These are phyloP conservation scores for Typhlichthys eigenmanni DNA, from an alignment of 2,797 vertebrate genomes.

Conservation along the genomic window DNA sequence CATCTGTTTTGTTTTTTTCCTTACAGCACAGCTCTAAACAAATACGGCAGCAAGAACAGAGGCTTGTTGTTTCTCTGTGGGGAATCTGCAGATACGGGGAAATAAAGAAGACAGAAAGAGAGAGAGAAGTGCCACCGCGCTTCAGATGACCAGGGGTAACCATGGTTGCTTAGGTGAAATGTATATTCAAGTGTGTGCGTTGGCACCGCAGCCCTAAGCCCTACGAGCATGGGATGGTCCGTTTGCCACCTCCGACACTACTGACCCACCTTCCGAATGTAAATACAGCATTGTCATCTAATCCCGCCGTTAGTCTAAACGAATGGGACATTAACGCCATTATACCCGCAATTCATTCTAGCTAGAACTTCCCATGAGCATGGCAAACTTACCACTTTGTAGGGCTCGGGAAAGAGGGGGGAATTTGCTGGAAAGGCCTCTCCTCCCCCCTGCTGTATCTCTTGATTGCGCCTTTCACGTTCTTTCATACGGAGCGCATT, in stretches of 20 bases:
- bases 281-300: too few relatives aligned
- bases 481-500: conserved; percentile 99
- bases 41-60: background rate
- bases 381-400: conserved; percentile 96
- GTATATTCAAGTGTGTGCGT: too few relatives aligned
- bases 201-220: too few relatives aligned
- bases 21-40: background rate
- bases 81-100: conserved; percentile 1
- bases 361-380: conserved; percentile 30
- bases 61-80: background rate
- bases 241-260: too few relatives aligned
- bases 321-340: too few relatives aligned
- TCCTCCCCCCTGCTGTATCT: conserved; percentile 99
- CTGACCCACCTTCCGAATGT: too few relatives aligned
- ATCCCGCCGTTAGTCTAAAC: too few relatives aligned
- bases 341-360: background rate
- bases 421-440: conserved; percentile 97
- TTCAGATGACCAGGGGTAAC: background rate
- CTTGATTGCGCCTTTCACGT: conserved; percentile 99
- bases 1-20: background rate
- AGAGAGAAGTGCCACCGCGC: conserved; percentile 1
- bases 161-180: too few relatives aligned
- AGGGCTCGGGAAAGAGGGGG: conserved; percentile 98
- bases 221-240: too few relatives aligned
- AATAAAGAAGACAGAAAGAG: background rate